Evolutionary conservation across 2,888 invertebrate genomes (phyloP).

Genomic region (Caenorhabditis sp.): DNA sequence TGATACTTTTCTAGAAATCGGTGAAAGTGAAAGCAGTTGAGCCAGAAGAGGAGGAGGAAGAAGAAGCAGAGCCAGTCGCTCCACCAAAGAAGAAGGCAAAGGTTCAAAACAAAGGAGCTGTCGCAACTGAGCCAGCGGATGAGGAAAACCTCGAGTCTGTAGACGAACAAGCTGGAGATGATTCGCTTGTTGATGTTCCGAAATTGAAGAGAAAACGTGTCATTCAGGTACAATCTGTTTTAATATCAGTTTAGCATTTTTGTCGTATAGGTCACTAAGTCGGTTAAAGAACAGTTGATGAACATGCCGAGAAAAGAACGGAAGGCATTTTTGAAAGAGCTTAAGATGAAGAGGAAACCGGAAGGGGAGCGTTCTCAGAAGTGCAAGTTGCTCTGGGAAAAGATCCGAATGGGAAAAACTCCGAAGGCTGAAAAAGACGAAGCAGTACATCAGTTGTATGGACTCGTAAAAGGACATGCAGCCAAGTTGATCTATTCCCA

Average conservation of each 20-base stretch:
- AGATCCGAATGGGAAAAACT: constrained; percentile 77
- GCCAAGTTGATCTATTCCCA: constrained; percentile 85
- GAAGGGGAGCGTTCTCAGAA: constrained; percentile 72
- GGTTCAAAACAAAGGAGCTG: constrained; percentile 9
- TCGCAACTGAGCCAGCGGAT: constrained; percentile 32
- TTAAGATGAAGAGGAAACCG: constrained; percentile 77
- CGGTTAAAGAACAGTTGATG: constrained; percentile 78
- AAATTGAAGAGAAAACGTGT: constrained; percentile 46
- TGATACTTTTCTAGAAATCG: constrained; percentile 27
- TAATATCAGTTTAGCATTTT: background rate
- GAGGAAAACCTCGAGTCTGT: constrained; percentile 44
- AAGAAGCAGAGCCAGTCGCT: constrained; percentile 20
- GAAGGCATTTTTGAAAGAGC: constrained; percentile 73
- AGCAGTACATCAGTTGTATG: constrained; percentile 66
- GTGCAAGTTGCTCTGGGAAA: constrained; percentile 76
- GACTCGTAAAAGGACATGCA: constrained; percentile 83
- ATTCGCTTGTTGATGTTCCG: constrained; percentile 41
- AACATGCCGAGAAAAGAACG: constrained; percentile 76
- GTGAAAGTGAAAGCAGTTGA: constrained; percentile 13
- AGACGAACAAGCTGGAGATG: constrained; percentile 39
- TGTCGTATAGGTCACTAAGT: constrained; percentile 69
- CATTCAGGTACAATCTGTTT: background rate
- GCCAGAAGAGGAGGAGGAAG: constrained; percentile 9
- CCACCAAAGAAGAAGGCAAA: constrained; percentile 56
- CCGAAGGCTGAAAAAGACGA: constrained; percentile 73